Base-by-base conservation (phyloP, 1,140 invertebrate species). In the Thaumetopoea pityocampa region DNA sequence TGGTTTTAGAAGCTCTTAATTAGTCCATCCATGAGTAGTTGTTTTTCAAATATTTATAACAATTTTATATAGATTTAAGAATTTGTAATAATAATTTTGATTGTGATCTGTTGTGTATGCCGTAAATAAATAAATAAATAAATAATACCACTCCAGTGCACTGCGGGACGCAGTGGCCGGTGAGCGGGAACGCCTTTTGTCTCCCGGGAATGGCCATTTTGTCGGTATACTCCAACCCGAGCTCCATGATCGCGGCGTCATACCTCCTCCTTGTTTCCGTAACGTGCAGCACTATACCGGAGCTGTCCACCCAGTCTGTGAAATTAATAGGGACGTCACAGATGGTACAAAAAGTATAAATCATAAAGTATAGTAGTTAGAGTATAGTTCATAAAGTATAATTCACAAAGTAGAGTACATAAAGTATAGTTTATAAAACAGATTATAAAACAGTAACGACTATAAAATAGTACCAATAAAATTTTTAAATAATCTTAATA, bases 171-270 rank as follows among this genome's bases (percentile, higher is more conserved):
- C 98, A 99, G 70, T 97, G 94, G 5, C 96, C 98, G 17, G 91
- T 92, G 2, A 99, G 77, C 0, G 89, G 76, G 73, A 99, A 99
- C 1, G 87, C 84, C 34, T 88, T 81, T 74, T 94, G 91, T 7
- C 86, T 78, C 0, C 96, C 97, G 0, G 98, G 98, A 35, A 99
- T 97, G 0, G 96, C 96, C 95, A 99, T 99, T 86, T 99, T 99
- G 68, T 98, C 95, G 0, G 93, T 97, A 67, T 99, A 99, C 63
- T 99, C 96, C 3, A 99, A 76, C 0, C 98, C 98, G 1, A 99
- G 74, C 86, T 99, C 98, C 84, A 99, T 96, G 0, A 99, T 94
- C 1, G 94, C 97, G 0, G 97, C 97, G 66, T 99, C 97, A 71
- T 93, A 92, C 44, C 89, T 83, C 26, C 98, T 86, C 6, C 97